Evolutionary conservation across 2,113 vertebrate species (phyloP), one percentile per base, ranked within the genome.

Genomic region (Glaucidium brasilianum): DNA sequence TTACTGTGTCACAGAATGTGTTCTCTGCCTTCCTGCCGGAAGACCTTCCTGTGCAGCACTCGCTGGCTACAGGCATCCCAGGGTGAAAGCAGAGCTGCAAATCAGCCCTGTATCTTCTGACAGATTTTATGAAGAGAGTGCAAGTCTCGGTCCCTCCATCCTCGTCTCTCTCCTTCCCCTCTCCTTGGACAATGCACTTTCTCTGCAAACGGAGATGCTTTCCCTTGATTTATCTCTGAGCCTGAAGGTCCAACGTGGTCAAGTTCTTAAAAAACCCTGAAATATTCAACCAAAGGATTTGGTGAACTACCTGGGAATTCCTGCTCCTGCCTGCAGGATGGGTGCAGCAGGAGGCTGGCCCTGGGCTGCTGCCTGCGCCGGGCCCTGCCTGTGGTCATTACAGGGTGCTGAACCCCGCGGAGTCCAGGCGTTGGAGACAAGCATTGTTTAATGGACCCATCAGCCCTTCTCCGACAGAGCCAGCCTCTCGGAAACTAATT

Each of bases 1-100:
- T 96, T 87, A 69, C 69, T 62, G 23, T 96, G 81, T 71, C 88
- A 69, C 94, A 95, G 96, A 94, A 88, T 63, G 88, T 90, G 81
- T 93, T 97, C 81, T 58, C 52, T 90, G 78, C 87, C 53, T 96
- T 91, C 56, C 35, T 79, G 86, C 60, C 0, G 39, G 53, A 89
- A 76, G 77, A 92, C 92, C 75, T 93, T 85, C 82, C 92, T 0
- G n/a, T 32, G 39, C 74, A 27, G 81, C 0, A 0, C 84, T 85
- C 2, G 5, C 83, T 74, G 84, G 76, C 72, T 94, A 86, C 8
- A 2, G 73, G 60, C 77, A 12, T 58, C 88, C 67, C 68, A 10
- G 67, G 85, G 80, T 66, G 74, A 71, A 53, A 59, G 92, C 67
- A 41, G 85, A 90, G 88, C 92, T 96, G 92, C 85, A 80, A 62